A percentile compares a stretch with the other conserved stretches of the same genome.
Evolutionary conservation across 92 coral and sea anemone species (phyloP).

Genomic region (Bergia sp.): DNA sequence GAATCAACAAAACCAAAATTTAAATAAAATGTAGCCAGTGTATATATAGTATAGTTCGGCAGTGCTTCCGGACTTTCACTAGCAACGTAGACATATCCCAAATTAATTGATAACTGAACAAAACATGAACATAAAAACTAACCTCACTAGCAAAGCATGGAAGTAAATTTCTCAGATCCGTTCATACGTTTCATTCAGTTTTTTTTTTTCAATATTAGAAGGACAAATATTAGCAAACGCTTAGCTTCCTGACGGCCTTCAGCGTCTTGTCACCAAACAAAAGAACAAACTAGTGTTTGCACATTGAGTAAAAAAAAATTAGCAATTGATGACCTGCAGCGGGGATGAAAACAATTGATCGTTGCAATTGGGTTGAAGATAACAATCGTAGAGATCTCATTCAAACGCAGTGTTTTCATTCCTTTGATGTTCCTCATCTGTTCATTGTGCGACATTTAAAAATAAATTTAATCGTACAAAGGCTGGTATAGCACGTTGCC

Average conservation of each 20-base stretch:
- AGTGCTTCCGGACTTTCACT: neutral
- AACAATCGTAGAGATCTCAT: neutral
- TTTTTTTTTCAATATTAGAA: too few species aligned
- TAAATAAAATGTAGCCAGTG: too few species aligned
- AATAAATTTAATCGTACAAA: neutral
- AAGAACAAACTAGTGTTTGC: neutral
- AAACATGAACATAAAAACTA: too few species aligned
- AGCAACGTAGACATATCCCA: neutral
- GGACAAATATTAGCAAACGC: neutral
- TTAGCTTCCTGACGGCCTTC: neutral
- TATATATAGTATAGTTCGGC: too few species aligned
- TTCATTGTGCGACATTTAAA: neutral
- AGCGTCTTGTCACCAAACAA: neutral
- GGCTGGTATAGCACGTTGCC: neutral
- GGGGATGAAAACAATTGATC: neutral
- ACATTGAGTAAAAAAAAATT: neutral
- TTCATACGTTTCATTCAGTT: neutral
- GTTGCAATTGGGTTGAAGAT: neutral
- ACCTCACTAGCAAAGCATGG: neutral
- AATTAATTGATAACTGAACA: too few species aligned
- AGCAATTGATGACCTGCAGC: neutral
- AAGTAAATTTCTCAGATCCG: neutral
- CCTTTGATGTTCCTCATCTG: neutral
- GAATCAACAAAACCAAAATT: neutral
- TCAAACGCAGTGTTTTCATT: neutral